Conservation (phyloP, 2,888 invertebrate species). For the Conus canariensis region DNA sequence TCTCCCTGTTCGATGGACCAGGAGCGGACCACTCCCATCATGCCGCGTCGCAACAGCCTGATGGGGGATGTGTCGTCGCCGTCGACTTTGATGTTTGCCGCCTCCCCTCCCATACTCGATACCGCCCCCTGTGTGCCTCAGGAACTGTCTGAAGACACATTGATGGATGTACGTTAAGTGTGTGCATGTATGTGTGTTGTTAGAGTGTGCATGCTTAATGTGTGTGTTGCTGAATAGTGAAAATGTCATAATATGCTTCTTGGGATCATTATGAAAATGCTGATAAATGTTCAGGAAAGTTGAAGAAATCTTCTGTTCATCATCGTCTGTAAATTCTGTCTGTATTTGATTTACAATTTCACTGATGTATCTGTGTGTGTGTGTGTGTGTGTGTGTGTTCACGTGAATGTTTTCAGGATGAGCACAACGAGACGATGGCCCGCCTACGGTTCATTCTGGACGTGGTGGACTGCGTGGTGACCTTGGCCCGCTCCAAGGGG, state of each 20-base stretch:
- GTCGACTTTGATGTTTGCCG: conserved; percentile 57
- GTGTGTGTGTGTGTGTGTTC: background rate
- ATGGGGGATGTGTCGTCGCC: conserved; percentile 65
- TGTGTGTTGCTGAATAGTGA: no score
- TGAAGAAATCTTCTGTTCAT: no score
- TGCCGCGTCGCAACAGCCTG: conserved; percentile 56
- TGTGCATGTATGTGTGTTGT: background rate
- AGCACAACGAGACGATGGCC: conserved; percentile 97
- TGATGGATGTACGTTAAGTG: conserved; percentile 86
- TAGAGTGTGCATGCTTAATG: no score
- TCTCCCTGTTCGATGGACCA: conserved; percentile 50
- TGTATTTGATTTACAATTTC: no score
- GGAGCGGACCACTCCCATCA: conserved; percentile 54
- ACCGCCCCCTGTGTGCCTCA: conserved; percentile 89
- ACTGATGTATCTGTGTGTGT: background rate
- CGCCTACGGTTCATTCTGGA: conserved; percentile 97
- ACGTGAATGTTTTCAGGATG: conserved; percentile 83
- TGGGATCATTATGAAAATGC: no score
- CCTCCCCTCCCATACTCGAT: conserved; percentile 71
- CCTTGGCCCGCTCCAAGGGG: conserved; percentile 82
- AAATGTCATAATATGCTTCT: no score
- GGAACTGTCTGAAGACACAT: conserved; percentile 96
- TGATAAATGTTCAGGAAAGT: no score
- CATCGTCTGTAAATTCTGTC: no score
- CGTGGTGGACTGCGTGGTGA: conserved; percentile 95